Conservation (phyloP, 1,140 invertebrate species). For the Macrobrachium nipponense region DNA sequence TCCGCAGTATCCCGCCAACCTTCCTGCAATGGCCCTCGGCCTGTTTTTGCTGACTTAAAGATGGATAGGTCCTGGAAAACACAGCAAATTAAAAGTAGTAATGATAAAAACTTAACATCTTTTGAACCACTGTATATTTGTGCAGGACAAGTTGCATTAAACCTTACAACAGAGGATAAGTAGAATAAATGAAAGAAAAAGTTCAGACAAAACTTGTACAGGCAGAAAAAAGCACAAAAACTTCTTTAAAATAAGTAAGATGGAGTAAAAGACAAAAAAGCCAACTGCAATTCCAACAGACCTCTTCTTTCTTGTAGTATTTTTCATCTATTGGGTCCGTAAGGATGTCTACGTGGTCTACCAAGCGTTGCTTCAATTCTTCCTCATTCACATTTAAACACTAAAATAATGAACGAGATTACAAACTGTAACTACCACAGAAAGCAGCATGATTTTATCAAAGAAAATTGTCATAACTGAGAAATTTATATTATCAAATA, state of each 20-base stretch:
- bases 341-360: constrained; percentile 89
- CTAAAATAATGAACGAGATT: constrained; percentile 71
- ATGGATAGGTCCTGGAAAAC: constrained; percentile 76
- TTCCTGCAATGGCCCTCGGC: constrained; percentile 82
- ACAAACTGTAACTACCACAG: constrained; percentile 18
- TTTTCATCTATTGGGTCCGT: constrained; percentile 87
- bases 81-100: constrained; percentile 21
- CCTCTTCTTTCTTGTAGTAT: constrained; percentile 90
- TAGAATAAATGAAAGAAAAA: too few species aligned
- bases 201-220: too few species aligned
- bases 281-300: constrained; percentile 63
- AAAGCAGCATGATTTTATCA: neutral
- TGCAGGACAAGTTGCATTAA: too few species aligned
- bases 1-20: constrained; percentile 81
- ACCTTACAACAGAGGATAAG: too few species aligned
- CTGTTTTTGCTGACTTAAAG: constrained; percentile 86
- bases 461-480: too few species aligned
- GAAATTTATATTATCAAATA: too few species aligned
- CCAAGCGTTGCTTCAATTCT: constrained; percentile 75
- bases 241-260: neutral
- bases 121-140: neutral
- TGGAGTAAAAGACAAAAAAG: neutral
- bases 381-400: constrained; percentile 79
- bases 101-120: neutral
- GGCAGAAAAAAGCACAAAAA: too few species aligned